A percentile compares a stretch with the other conserved stretches of the same genome.
phyloP scores from a whole-genome alignment of 2,888 invertebrate genomes.

The Chrysopilus asiliformis region DNA sequence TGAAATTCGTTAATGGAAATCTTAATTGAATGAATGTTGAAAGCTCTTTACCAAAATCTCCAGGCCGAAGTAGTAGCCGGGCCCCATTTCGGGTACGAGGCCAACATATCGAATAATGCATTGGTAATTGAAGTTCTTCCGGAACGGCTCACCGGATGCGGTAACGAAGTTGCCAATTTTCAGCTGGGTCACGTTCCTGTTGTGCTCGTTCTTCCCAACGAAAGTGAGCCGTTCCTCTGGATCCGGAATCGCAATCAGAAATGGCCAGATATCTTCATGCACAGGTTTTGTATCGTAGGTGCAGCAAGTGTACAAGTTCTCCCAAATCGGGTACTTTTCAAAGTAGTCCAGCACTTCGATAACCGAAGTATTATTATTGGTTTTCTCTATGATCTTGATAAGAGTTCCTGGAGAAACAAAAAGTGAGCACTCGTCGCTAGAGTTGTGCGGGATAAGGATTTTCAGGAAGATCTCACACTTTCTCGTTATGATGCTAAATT shows the following conservation, averaged over 20 bases:
- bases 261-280: constrained; percentile 37
- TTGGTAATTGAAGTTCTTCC: constrained; percentile 22
- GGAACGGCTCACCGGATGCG: constrained; percentile 32
- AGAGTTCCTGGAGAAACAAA: too few relatives aligned
- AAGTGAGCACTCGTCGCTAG: too few relatives aligned
- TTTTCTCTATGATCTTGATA: constrained; percentile 3
- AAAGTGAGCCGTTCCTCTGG: constrained; percentile 40
- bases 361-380: neutral
- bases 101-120: constrained; percentile 42
- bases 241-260: constrained; percentile 38
- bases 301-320: constrained; percentile 26
- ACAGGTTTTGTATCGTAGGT: constrained; percentile 20
- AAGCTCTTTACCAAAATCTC: constrained; percentile 43
- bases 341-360: constrained; percentile 25
- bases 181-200: constrained; percentile 32
- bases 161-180: constrained; percentile 28
- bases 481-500: too few relatives aligned
- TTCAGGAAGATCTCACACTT: too few relatives aligned
- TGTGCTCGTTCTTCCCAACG: constrained; percentile 34
- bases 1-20: too few relatives aligned
- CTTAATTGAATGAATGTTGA: too few relatives aligned
- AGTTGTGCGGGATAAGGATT: too few relatives aligned
- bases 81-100: constrained; percentile 38
- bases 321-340: constrained; percentile 20
- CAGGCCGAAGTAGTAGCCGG: constrained; percentile 42